phyloP scores from a whole-genome alignment of 1,140 invertebrate genomes.

The Penaeus japonicus region DNA sequence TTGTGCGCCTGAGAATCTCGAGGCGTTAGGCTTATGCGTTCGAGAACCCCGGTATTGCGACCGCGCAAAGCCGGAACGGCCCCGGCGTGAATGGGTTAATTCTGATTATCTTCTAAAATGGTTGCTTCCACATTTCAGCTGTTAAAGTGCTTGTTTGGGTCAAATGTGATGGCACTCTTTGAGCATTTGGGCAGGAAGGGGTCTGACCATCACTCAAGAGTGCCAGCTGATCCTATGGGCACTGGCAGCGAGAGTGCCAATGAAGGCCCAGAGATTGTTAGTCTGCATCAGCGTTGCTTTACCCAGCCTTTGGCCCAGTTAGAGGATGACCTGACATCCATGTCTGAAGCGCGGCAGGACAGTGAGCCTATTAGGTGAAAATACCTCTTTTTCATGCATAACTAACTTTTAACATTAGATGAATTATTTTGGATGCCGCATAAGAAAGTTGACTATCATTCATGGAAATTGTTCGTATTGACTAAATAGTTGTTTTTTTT shows the following conservation, averaged over 20 bases:
- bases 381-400: not conserved
- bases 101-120: not conserved
- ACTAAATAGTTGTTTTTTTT: too few species aligned
- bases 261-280: not conserved
- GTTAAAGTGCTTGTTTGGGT: conserved; percentile 83
- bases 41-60: too few species aligned
- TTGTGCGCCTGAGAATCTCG: too few species aligned
- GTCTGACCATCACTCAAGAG: not conserved
- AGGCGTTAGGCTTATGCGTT: too few species aligned
- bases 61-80: too few species aligned
- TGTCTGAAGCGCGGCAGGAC: conserved; percentile 24
- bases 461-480: too few species aligned
- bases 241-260: not conserved
- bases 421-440: not conserved
- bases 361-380: conserved; percentile 27
- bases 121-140: conserved; percentile 67
- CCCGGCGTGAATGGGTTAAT: too few species aligned
- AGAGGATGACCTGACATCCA: conserved; percentile 23
- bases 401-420: not conserved
- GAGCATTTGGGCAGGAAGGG: conserved; percentile 60
- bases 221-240: not conserved
- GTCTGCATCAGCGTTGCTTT: conserved; percentile 41
- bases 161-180: conserved; percentile 78
- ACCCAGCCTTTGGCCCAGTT: conserved; percentile 28
- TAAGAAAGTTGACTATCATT: too few species aligned